Base-by-base conservation (phyloP, 2,113 vertebrate species). In the Ptychochromis oligacanthus region DNA sequence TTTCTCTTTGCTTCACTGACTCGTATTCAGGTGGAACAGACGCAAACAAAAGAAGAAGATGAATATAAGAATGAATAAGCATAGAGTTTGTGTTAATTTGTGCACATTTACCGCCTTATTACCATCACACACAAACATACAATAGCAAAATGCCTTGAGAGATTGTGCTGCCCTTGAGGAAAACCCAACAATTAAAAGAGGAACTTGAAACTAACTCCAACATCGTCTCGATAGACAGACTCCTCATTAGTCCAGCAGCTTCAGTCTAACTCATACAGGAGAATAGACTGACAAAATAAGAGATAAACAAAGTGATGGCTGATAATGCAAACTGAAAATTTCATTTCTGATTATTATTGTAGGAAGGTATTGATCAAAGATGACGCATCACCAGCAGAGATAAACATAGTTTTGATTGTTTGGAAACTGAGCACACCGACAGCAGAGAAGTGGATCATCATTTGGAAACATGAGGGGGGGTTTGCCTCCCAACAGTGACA, bases 1-100 rank as follows among this genome's bases (percentile, higher is more conserved):
- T 82, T 58, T 60, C 61, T 79, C 22, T 79, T 38, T 59, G 72
- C 78, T 84, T 77, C 81, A 61, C 55, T 79, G 76, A 83, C 64
- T 80, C 13, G 6, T 15, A 77, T 82, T 87, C 58, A 82, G 70
- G 57, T 49, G 61, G 59, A 79, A 67, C 26, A 58, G 31, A 80
- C 17, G 24, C 38, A 62, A 56, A 85, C 59, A 54, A 65, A 65
- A 74, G 62, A 56, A 12, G 13, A 67, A 49, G n/a, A n/a, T n/a
- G n/a, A 61, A 55, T 2, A 62, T 13, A 55, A 4, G 59, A 46
- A 55, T 80, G 59, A 88, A 86, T 64, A 76, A 79, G 76, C 49
- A 84, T 65, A 54, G 59, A 76, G 28, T 82, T 60, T 79, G 67
- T 14, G 15, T 58, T 62, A 49, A 83, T 79, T 60, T 61, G 70